Evolutionary conservation across 2,888 invertebrate species (phyloP).

Genomic region (Tolmerus cingulatus): DNA sequence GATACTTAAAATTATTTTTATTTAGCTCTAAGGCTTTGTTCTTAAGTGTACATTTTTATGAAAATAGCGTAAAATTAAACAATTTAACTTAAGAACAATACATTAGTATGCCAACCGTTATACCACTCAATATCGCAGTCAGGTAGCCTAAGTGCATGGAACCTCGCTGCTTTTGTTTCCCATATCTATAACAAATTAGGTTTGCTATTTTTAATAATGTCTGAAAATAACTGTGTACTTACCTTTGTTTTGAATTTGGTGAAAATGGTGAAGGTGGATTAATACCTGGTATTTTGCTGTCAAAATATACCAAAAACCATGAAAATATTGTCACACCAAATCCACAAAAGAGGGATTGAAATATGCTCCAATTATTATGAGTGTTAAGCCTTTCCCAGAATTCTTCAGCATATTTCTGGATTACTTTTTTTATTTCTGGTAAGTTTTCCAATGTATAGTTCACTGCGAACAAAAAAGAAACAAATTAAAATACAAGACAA

Average conservation of each 20-base stretch:
- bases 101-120: conserved; percentile 57
- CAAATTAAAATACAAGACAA: not conserved
- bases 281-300: conserved; percentile 69
- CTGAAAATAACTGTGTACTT: conserved; percentile 48
- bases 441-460: conserved; percentile 52
- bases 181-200: conserved; percentile 52
- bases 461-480: conserved; percentile 25
- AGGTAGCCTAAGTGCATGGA: conserved; percentile 64
- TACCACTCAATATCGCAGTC: conserved; percentile 65
- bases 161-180: conserved; percentile 56
- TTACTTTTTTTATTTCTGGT: conserved; percentile 52
- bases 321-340: conserved; percentile 66
- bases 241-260: conserved; percentile 64
- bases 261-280: conserved; percentile 70
- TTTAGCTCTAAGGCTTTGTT: not conserved
- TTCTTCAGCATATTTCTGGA: conserved; percentile 53
- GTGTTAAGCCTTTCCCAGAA: conserved; percentile 54
- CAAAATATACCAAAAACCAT: conserved; percentile 69
- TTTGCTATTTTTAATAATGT: not conserved
- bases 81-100: not conserved
- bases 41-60: not conserved
- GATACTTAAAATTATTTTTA: not conserved
- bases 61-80: not conserved
- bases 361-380: conserved; percentile 52
- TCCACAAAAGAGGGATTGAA: conserved; percentile 63